Evolutionary conservation across 2,113 vertebrate genomes (phyloP), one percentile per base, ranked within the genome.

Genomic region (Cairina moschata): DNA sequence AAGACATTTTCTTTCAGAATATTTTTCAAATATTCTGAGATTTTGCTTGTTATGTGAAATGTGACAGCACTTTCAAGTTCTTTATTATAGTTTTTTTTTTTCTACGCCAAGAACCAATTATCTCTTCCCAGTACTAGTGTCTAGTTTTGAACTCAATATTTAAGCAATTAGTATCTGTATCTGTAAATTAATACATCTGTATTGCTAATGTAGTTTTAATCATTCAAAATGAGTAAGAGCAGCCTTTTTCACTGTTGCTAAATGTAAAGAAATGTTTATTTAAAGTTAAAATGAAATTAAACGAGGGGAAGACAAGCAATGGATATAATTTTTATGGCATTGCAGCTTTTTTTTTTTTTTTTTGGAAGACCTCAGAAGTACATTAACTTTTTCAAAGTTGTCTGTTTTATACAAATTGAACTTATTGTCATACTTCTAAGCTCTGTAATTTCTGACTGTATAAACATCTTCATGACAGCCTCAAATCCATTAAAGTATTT

Each of bases 51-150:
- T 97, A 98, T 98, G 97, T 97, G 96, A 98, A 98, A 98, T 97
- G 97, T 98, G 98, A 98, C 98, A 98, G 98, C 97, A 95, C 98
- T 98, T 98, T 98, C 97, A 98, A 98, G 98, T 98, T 97, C 97
- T 98, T 98, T 98, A 98, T 98, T 98, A 98, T 95, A 96, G 90
- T 97, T 98, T 97, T 97, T 97, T 97, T 97, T 95, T 94, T 23
- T 40, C 95, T 94, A 84, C 13, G 32, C 97, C 95, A 98, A 97
- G 96, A 97, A 98, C 96, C 98, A 98, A 98, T 99, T 99, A 99
- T 98, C 98, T 94, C 88, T 97, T 98, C 93, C 92, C 96, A 92
- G 93, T 96, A 97, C 97, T 91, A 96, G 88, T 96, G 97, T 94
- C 91, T 97, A 96, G 91, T 97, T 98, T 97, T 97, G 96, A 97